Base-by-base conservation (phyloP, 2,888 invertebrate genomes). In the Pteria penguin region DNA sequence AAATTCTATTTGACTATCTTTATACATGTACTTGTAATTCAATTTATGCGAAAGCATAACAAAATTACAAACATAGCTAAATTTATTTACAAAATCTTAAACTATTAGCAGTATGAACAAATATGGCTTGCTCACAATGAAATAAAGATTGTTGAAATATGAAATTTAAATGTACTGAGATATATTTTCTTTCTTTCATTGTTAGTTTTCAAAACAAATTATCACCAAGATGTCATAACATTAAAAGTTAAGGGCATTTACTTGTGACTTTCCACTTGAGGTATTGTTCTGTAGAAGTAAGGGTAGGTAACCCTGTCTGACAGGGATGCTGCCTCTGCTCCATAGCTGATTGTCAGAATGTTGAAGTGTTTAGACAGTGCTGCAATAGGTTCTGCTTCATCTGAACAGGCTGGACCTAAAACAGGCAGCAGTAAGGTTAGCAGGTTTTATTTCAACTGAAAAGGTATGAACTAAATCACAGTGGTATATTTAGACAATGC, bases 251-350 rank as follows among this genome's bases (percentile, higher is more conserved):
- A 0, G 14, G 11, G n/a, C 24, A 82, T 90, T 88, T 88, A 93
- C 93, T 94, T 94, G 89, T 95, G 95, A 87, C 95, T 95, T 68
- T 94, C 94, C 88, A 96, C 95, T 87, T 96, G 95, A 1, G 96
- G 96, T 75, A 96, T 95, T 0, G 96, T 96, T 11, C 96, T 92
- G 90, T 96, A 96, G 92, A 96, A 96, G 88, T 95, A 95, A 0
- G 96, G 96, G 91, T 96, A 96, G 78, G 94, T 94, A 2, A 92
- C 92, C 26, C 95, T 93, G 90, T 96, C 95, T 0, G 94, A 94
- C 86, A 96, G 95, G 58, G 94, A 94, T 1, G 95, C 94, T 0
- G 96, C 96, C 90, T 96, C 96, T 0, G 96, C 96, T 76, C 95
- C 95, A 90, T 96, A 96, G 66, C 96, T 96, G 76, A 96, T 94